Conservation (phyloP, 1,140 invertebrate genomes). For the Hycleus phaleratus region DNA sequence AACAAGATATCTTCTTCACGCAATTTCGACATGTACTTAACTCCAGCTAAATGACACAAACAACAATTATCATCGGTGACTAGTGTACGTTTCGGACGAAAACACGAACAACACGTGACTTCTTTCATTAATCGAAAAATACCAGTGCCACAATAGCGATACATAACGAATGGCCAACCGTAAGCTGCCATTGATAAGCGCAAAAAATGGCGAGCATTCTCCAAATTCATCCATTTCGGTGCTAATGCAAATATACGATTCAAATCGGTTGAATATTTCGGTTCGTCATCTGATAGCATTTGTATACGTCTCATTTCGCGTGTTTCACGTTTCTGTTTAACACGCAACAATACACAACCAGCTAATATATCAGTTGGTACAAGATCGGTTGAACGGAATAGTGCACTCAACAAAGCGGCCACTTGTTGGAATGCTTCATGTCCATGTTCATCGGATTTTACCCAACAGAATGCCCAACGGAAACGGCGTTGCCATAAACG, state of each 20-base stretch:
- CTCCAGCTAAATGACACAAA: constrained; percentile 76
- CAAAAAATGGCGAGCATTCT: constrained; percentile 66
- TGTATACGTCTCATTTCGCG: constrained; percentile 60
- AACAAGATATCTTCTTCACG: constrained; percentile 74
- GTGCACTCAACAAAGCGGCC: constrained; percentile 65
- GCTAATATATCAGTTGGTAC: constrained; percentile 85
- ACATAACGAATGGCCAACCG: constrained; percentile 84
- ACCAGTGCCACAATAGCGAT: constrained; percentile 63
- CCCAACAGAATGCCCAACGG: constrained; percentile 71
- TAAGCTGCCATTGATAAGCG: constrained; percentile 76
- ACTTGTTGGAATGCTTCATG: constrained; percentile 78
- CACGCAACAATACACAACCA: constrained; percentile 70
- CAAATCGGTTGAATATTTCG: constrained; percentile 55
- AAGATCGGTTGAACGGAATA: constrained; percentile 76
- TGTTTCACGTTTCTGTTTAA: constrained; percentile 64
- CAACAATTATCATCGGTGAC: constrained; percentile 85
- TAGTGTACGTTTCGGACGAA: constrained; percentile 56
- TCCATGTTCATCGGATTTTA: constrained; percentile 68
- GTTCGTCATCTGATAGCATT: constrained; percentile 56
- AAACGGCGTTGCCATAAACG: constrained; percentile 64
- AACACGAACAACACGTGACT: constrained; percentile 67
- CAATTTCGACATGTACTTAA: constrained; percentile 67
- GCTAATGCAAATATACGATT: constrained; percentile 52
- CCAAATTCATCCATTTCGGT: constrained; percentile 72
- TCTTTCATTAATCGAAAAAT: constrained; percentile 63